Percentiles rank a stretch among this genome's conserved stretches.
Evolutionary conservation across 1,140 invertebrate genomes (phyloP).

Genomic region (Tetraneura akinire): DNA sequence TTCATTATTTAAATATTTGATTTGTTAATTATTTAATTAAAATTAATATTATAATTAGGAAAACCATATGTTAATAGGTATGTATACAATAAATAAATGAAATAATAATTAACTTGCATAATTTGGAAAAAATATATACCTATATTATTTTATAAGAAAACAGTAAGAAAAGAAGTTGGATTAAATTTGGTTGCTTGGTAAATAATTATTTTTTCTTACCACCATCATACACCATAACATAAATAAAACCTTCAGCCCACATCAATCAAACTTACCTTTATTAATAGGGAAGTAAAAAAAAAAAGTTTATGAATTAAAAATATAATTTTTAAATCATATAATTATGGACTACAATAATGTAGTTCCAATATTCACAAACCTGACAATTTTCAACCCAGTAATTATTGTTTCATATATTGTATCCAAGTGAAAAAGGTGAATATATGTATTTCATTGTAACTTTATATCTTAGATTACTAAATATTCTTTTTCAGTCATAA

Average conservation of each 20-base stretch:
- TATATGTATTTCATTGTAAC: neutral
- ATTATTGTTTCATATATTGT: slow-evolving; percentile 1
- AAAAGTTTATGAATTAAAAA: slow-evolving; percentile 20
- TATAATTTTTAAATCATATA: slow-evolving; percentile 1
- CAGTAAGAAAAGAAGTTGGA: no score
- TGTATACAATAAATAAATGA: neutral
- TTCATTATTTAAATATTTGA: no score
- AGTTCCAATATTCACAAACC: slow-evolving; percentile 28
- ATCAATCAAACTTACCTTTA: slow-evolving; percentile 35
- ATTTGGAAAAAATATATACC: no score
- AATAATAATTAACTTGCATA: neutral
- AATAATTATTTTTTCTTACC: slow-evolving; percentile 1
- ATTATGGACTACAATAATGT: slow-evolving; percentile 8
- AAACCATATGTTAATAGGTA: no score
- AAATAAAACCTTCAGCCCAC: slow-evolving; percentile 25
- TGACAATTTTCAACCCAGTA: slow-evolving; percentile 10
- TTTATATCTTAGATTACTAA: slow-evolving; percentile 17
- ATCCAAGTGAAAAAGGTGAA: neutral
- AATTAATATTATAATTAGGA: neutral
- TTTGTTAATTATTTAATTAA: no score
- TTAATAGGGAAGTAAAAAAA: slow-evolving; percentile 4
- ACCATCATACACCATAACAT: slow-evolving; percentile 23
- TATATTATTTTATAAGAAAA: no score
- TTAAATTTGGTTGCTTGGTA: neutral
- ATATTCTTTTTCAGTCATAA: neutral